Evolutionary conservation across 2,888 invertebrate genomes (phyloP), one percentile per base, ranked within the genome.

Genomic region (Leptopilina drosophilae): DNA sequence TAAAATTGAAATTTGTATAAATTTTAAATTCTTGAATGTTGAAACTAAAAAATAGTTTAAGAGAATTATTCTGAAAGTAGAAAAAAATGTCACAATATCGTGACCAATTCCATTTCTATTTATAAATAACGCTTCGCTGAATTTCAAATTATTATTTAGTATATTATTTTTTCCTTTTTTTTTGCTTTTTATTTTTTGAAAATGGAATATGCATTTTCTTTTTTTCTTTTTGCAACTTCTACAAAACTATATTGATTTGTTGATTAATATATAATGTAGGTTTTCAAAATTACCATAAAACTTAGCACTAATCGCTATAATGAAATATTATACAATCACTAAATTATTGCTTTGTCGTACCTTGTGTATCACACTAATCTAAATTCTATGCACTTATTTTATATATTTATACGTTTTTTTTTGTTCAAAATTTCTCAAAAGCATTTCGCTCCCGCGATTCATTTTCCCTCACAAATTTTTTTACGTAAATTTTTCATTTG

Each of bases 301-400:
- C 88, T 89, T 90, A 90, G 84, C 84, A 86, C 89, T 89, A 90
- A 86, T 88, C 86, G 85, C 90, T 91, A 42, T 42, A 91, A 89
- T 90, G 87, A 89, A 89, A 88, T 91, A 90, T 90, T 87, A 86
- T 91, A 91, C 90, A 91, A 91, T 91, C 91, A 91, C 91, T 91
- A 91, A 91, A 89, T 91, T 91, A 91, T 91, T 91, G 91, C 91
- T 91, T 91, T 91, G 89, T 89, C 89, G 89, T 91, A 91, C 89
- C 89, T 91, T 90, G 90, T 91, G 89, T 91, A 91, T 91, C 91
- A 91, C 91, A 90, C 91, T 91, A 91, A 90, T 89, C 90, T 90
- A 91, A 87, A 89, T 84, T 83, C 88, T 91, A 91, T 87, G 82
- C 83, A 81, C 80, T 81, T 80, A 67, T 82, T 84, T 9, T 69